Base-by-base conservation (phyloP, 2,113 vertebrate genomes). In the Amphilophus citrinellus region DNA sequence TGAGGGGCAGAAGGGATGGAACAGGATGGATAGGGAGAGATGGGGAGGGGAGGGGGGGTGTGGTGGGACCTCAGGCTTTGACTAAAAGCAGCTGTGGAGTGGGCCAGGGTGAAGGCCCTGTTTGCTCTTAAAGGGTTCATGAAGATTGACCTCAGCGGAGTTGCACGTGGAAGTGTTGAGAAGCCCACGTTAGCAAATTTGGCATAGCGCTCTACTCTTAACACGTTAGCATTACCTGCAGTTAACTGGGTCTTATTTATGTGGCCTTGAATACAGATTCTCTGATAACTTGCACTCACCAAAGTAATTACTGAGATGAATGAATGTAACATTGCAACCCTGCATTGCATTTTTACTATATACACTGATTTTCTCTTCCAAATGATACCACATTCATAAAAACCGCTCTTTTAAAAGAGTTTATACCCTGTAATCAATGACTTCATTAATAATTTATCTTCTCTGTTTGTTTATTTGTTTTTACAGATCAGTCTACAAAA, bases 51-150 rank as follows among this genome's bases (percentile, higher is more conserved):
- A 75, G 77, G 84, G 65, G 84, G 86, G 78, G 83, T 86, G 82
- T 87, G 77, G 90, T 83, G 91, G 92, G 95, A 97, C 94, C 93
- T 94, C 86, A 89, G 92, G 95, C 92, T 94, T 93, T 97, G 96
- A 97, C 96, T 97, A 93, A 96, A 97, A 97, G 95, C 97, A 97
- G 96, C 96, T 97, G 97, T 94, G 91, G 90, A 91, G 88, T 89
- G 92, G 93, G 92, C 89, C 80, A 90, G 90, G 87, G 84, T 94
- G 90, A 66, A 91, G 91, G 93, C 93, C 90, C 91, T 65, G 84
- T 88, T 76, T 89, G 77, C 87, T 92, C 79, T 89, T 93, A 94
- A 88, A 92, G 92, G 82, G 89, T 78, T 93, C 94, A 93, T 92
- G 60, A 81, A 79, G 39, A 89, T 90, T 93, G 93, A 95, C 95